Percentiles rank a stretch among this genome's conserved stretches.
These are phyloP conservation scores for Pseudomugil gertrudae DNA, from an alignment of 2,797 vertebrate genomes.

Conservation along the genomic window DNA sequence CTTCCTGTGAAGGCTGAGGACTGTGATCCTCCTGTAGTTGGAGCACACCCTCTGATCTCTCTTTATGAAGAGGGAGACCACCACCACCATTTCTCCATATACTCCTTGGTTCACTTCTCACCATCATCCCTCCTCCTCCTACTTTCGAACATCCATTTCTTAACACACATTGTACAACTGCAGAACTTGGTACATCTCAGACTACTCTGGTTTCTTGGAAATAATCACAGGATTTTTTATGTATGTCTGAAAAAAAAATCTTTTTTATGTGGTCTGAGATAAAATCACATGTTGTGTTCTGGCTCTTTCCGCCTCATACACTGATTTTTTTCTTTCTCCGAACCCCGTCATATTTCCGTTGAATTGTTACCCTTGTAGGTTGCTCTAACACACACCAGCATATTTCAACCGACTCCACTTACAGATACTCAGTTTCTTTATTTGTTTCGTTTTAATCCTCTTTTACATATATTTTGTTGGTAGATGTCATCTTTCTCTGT, in stretches of 20 bases:
- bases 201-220: neutral
- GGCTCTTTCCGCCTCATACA: neutral
- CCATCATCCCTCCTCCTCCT: neutral
- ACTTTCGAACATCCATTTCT: neutral
- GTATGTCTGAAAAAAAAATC: too few relatives aligned
- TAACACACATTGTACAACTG: neutral
- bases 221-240: neutral
- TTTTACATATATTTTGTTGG: conserved; percentile 2
- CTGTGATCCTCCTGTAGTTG: conserved; percentile 5
- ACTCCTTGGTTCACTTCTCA: conserved; percentile 3
- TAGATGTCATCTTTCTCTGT: neutral
- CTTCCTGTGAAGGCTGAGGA: too few relatives aligned
- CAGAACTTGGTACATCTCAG: neutral
- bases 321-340: neutral
- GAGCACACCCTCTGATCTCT: too few relatives aligned
- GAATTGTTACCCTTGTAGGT: neutral
- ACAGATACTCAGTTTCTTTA: neutral
- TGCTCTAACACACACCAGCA: neutral
- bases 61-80: too few relatives aligned
- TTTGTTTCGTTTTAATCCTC: too few relatives aligned
- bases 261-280: neutral
- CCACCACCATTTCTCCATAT: conserved; percentile 18
- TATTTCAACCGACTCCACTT: neutral
- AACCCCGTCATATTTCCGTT: neutral
- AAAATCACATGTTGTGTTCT: neutral